phyloP scores from a whole-genome alignment of 2,113 vertebrate species.

The Castor canadensis region DNA sequence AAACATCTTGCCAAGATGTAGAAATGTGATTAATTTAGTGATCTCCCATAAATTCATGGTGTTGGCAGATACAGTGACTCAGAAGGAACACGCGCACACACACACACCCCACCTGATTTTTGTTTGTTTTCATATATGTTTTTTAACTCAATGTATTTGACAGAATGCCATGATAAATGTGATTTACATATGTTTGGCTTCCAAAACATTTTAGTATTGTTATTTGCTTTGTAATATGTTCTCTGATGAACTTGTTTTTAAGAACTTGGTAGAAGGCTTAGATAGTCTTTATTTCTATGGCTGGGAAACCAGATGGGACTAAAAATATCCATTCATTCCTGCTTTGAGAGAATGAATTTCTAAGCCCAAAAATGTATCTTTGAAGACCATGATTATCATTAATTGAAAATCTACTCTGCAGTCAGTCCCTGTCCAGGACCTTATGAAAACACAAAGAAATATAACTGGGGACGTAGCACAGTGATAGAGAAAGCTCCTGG shows the following conservation, averaged over 20 bases:
- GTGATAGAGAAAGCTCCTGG: background rate
- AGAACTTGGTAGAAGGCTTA: background rate
- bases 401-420: background rate
- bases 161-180: background rate
- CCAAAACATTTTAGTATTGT: background rate
- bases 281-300: background rate
- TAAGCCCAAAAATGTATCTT: background rate
- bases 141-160: background rate
- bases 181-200: background rate
- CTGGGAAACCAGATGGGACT: background rate
- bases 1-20: background rate
- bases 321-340: slow-evolving; percentile 43
- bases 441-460: background rate
- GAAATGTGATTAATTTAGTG: background rate
- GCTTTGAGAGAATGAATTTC: background rate
- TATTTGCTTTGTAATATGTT: background rate
- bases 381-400: background rate
- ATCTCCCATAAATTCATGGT: background rate
- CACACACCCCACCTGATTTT: background rate
- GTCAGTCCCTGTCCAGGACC: background rate
- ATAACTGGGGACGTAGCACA: background rate
- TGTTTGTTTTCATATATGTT: background rate
- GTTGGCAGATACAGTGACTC: background rate
- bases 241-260: background rate
- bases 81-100: background rate